These are phyloP conservation scores for Dynastes hyllus DNA, from an alignment of 2,888 invertebrate genomes.

Conservation along the genomic window DNA sequence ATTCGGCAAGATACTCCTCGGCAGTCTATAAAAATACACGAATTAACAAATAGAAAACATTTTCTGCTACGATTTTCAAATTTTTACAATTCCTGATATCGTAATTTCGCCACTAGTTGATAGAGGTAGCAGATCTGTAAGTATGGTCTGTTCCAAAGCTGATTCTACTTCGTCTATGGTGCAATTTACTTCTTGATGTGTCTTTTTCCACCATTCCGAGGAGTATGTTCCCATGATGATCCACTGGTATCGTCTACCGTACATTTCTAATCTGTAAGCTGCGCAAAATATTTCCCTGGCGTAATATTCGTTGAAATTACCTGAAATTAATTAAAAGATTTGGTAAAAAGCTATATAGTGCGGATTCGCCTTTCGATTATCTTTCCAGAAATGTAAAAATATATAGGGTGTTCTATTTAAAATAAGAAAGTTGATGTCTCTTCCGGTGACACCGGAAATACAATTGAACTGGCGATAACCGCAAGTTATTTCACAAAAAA, in stretches of 20 bases:
- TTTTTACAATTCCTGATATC: constrained; percentile 88
- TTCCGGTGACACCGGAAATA: too few relatives aligned
- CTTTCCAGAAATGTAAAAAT: too few relatives aligned
- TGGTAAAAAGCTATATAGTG: too few relatives aligned
- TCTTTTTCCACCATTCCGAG: constrained; percentile 81
- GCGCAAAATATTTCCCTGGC: constrained; percentile 92
- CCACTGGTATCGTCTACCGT: constrained; percentile 95
- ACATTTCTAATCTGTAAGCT: constrained; percentile 90
- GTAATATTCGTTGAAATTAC: constrained; percentile 97
- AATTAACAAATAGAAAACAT: constrained; percentile 4
- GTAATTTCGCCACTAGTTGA: constrained; percentile 91
- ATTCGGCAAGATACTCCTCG: constrained; percentile 89
- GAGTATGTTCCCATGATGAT: constrained; percentile 92
- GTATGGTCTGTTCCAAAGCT: constrained; percentile 90
- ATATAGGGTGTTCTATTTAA: too few relatives aligned
- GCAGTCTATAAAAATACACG: constrained; percentile 82
- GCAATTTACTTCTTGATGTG: constrained; percentile 78
- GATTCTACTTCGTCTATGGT: constrained; percentile 81
- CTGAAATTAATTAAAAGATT: constrained; percentile 66
- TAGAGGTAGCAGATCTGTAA: constrained; percentile 90
- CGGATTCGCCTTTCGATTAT: too few relatives aligned
- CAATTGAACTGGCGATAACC: too few relatives aligned
- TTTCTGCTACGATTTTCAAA: background rate
- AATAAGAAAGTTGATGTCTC: too few relatives aligned
- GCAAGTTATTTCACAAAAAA: too few relatives aligned